A percentile compares a stretch with the other conserved stretches of the same genome.
These are phyloP conservation scores for Aricia agestis DNA, from an alignment of 1,140 invertebrate species.

Conservation along the genomic window DNA sequence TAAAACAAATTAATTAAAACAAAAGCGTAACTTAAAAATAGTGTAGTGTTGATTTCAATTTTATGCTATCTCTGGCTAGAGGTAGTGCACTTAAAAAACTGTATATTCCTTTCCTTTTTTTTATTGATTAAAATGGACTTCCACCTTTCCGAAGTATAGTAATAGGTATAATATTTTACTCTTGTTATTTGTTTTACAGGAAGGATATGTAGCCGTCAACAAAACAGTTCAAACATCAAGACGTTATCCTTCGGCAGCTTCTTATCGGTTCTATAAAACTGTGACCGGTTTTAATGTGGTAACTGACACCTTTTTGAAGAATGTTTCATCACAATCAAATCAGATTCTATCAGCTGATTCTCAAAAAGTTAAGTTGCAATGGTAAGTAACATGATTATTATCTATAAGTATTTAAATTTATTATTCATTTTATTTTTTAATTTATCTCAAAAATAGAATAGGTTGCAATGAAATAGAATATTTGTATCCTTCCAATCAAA, in stretches of 20 bases:
- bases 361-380: slow-evolving; percentile 31
- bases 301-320: slow-evolving; percentile 42
- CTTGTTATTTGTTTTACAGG: slow-evolving; percentile 38
- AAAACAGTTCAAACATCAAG: slow-evolving; percentile 47
- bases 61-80: too few species aligned
- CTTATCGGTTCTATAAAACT: slow-evolving; percentile 47
- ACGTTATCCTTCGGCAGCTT: slow-evolving; percentile 34
- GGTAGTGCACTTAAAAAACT: too few species aligned
- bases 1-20: too few species aligned
- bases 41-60: too few species aligned
- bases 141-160: not conserved
- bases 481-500: too few species aligned
- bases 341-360: slow-evolving; percentile 39
- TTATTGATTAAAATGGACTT: too few species aligned
- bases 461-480: too few species aligned
- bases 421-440: too few species aligned
- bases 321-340: slow-evolving; percentile 48
- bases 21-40: too few species aligned
- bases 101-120: too few species aligned
- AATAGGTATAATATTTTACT: not conserved
- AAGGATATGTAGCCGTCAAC: slow-evolving; percentile 43
- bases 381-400: slow-evolving; percentile 35
- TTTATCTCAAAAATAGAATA: too few species aligned
- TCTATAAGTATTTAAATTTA: too few species aligned
- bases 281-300: slow-evolving; percentile 49